A percentile compares a stretch with the other conserved stretches of the same genome.
phyloP scores from a whole-genome alignment of 2,113 vertebrate species.

The Ictalurus furcatus region DNA sequence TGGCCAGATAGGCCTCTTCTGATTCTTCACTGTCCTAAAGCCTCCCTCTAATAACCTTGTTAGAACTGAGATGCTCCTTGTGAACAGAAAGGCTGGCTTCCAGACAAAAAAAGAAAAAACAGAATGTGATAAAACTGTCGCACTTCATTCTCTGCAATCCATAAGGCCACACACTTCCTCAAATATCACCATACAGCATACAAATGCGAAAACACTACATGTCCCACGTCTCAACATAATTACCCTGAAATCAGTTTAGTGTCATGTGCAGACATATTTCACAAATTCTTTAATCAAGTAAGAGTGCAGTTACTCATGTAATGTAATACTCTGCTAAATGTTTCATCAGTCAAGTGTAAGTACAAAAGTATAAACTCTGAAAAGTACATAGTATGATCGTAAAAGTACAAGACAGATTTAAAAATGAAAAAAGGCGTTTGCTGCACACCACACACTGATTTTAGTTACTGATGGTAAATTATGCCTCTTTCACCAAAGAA shows the following conservation, averaged over 20 bases:
- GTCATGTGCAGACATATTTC: not conserved
- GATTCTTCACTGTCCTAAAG: slow-evolving; percentile 6
- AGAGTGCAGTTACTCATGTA: not conserved
- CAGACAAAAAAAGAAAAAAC: slow-evolving; percentile 17
- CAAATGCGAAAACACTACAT: not conserved
- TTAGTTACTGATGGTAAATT: not conserved
- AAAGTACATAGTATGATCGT: not conserved
- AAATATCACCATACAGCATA: not conserved
- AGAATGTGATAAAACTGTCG: not conserved
- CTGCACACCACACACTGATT: not conserved
- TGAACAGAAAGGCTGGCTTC: slow-evolving; percentile 3
- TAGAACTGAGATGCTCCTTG: slow-evolving; percentile 38
- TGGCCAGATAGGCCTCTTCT: slow-evolving; percentile 30
- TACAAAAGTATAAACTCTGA: not conserved
- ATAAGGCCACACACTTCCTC: not conserved
- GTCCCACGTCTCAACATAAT: not conserved
- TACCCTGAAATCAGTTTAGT: not conserved
- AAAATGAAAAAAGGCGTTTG: not conserved
- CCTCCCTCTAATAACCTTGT: slow-evolving; percentile 44
- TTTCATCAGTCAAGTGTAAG: not conserved
- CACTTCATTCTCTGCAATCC: not conserved
- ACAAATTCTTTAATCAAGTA: not conserved
- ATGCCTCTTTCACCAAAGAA: too few species aligned
- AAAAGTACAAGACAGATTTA: not conserved
- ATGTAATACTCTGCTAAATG: not conserved